Base-by-base conservation (phyloP, 2,888 invertebrate genomes). In the Alitta virens region DNA sequence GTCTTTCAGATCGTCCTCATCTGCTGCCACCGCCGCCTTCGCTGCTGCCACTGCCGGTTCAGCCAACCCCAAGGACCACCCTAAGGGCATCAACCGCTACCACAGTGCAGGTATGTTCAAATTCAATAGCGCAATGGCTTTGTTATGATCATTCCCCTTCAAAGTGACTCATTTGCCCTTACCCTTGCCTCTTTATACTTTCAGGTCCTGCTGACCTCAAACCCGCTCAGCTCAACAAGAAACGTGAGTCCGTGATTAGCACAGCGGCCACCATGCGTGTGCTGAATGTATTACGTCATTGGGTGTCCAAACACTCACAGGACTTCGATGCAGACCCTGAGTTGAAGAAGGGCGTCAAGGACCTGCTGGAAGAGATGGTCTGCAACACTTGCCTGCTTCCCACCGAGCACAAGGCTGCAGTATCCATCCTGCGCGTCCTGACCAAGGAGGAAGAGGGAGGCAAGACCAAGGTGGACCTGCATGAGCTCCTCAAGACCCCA, bases 241-340 rank as follows among this genome's bases (percentile, higher is more conserved):
- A 81, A 68, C 69, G 80, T 40, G 78, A 79, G 62, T 80, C 80
- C 57, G 80, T 81, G 50, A 91, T 93, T 79, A 92, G 91, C 50
- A 92, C 92, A 3, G 94, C 94, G n/a, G 93, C 93, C 60, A 94
- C 93, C 0, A 94, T 94, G 93, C 83, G 94, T 65, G 94, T 94
- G 0, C 85, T 94, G 0, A 93, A 92, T 79, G 93, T 94, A 1
- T 84, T 94, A 53, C 87, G 92, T 65, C 94, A 94, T 79, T 94
- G 94, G 94, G 90, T 81, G 23, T 78, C 81, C 1, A 94, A 94
- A 81, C 93, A 94, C 79, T 88, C 65, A 2, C 72, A 86, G 82
- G 92, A 93, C 80, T 93, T 93, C 82, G 91, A 91, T 84, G 86
- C 72, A 60, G 79, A 92, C 76, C 86, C 86, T 49, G 86, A 87